These are phyloP conservation scores for Neria commutata DNA, from an alignment of 2,888 invertebrate genomes.

Conservation along the genomic window DNA sequence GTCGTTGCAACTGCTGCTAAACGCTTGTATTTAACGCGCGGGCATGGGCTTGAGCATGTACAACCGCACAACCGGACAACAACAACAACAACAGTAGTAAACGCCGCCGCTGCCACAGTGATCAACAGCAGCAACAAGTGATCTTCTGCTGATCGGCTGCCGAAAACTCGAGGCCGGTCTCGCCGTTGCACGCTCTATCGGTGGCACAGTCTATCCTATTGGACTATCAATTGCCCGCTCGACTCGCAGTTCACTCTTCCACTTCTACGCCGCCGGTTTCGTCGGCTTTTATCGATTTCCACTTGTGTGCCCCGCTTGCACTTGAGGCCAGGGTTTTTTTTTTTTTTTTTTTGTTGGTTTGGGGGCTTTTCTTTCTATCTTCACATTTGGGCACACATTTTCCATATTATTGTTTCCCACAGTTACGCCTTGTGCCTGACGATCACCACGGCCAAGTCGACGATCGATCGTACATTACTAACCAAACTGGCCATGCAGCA, in stretches of 20 bases:
- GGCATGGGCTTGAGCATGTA: too few relatives aligned
- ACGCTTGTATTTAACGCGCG: not conserved
- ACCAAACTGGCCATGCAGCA: not conserved
- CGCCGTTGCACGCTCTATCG: too few relatives aligned
- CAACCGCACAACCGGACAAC: conserved; percentile 3
- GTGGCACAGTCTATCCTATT: not conserved
- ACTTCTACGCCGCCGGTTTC: too few relatives aligned
- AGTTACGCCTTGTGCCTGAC: conserved; percentile 31
- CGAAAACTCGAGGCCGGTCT: too few relatives aligned
- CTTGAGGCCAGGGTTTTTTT: conserved; percentile 44
- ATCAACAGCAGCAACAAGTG: conserved; percentile 53
- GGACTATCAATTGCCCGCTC: not conserved
- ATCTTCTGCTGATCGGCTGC: conserved; percentile 56
- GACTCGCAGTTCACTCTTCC: not conserved
- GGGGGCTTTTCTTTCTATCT: not conserved
- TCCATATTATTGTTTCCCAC: conserved; percentile 50
- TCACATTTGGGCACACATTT: too few relatives aligned
- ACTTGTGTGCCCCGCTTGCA: conserved; percentile 57
- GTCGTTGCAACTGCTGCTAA: not conserved
- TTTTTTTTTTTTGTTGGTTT: too few relatives aligned
- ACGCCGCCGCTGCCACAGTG: conserved; percentile 43
- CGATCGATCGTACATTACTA: conserved; percentile 5
- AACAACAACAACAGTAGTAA: conserved; percentile 24
- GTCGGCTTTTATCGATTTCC: conserved; percentile 54
- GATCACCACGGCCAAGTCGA: not conserved